Conservation (phyloP, 2,888 invertebrate species). For the Gymnosoma rotundatum region DNA sequence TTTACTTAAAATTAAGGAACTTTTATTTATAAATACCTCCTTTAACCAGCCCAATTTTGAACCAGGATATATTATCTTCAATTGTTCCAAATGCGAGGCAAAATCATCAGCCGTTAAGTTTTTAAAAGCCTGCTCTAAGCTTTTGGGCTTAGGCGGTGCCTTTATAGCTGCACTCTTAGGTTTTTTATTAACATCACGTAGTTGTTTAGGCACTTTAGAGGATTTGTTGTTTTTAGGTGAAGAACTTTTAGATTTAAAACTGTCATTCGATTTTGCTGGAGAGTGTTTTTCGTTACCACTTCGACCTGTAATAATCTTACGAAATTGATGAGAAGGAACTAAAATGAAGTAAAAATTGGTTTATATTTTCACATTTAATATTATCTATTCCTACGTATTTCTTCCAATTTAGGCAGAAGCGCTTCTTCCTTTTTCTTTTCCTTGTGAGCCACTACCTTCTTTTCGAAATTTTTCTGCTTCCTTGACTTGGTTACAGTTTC, state of each 20-base stretch:
- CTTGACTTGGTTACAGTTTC: slow-evolving; percentile 88
- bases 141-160: slow-evolving; percentile 75
- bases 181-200: slow-evolving; percentile 50
- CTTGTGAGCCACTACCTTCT: slow-evolving; percentile 82
- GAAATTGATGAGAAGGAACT: slow-evolving; percentile 88
- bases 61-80: slow-evolving; percentile 86
- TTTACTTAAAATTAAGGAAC: not conserved
- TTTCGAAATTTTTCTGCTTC: slow-evolving; percentile 83
- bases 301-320: slow-evolving; percentile 84
- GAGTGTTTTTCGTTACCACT: slow-evolving; percentile 70
- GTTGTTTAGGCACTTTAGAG: slow-evolving; percentile 52
- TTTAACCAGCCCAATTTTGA: slow-evolving; percentile 89
- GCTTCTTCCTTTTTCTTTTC: slow-evolving; percentile 83
- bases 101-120: slow-evolving; percentile 85
- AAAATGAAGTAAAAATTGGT: slow-evolving; percentile 76
- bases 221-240: slow-evolving; percentile 61
- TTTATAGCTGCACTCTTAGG: slow-evolving; percentile 53
- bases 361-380: slow-evolving; percentile 73
- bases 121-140: slow-evolving; percentile 78
- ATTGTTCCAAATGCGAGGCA: slow-evolving; percentile 83
- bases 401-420: slow-evolving; percentile 88
- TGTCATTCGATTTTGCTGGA: slow-evolving; percentile 67
- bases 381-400: slow-evolving; percentile 85
- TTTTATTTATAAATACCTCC: slow-evolving; percentile 83
- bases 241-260: slow-evolving; percentile 69